phyloP scores from a whole-genome alignment of 92 coral and sea anemone species.

The Epizoanthus rinbou region DNA sequence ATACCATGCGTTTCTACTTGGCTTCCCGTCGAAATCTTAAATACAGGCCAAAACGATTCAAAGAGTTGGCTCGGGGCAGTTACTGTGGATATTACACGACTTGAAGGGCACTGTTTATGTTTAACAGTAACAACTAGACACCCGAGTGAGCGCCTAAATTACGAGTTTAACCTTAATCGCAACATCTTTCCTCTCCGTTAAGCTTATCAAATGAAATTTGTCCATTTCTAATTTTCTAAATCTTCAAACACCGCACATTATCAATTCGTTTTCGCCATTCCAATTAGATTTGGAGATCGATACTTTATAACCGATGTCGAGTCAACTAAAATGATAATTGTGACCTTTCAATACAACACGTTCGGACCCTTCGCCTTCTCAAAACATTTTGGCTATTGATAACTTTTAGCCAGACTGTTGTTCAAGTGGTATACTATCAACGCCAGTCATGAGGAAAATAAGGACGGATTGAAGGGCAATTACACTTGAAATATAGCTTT shows the following conservation, averaged over 20 bases:
- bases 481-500: slow-evolving; percentile 82
- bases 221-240: slow-evolving; percentile 28
- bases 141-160: slow-evolving; percentile 26
- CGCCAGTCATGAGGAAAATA: slow-evolving; percentile 72
- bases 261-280: slow-evolving; percentile 13
- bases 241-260: slow-evolving; percentile 27
- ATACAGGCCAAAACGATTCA: slow-evolving; percentile 42
- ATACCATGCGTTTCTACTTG: slow-evolving; percentile 40
- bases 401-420: slow-evolving; percentile 67
- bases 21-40: slow-evolving; percentile 43
- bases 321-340: background rate
- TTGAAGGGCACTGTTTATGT: background rate
- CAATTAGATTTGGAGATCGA: slow-evolving; percentile 4
- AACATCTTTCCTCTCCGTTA: background rate
- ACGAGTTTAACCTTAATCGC: slow-evolving; percentile 16
- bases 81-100: slow-evolving; percentile 17
- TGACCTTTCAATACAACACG: slow-evolving; percentile 16
- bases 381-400: slow-evolving; percentile 51
- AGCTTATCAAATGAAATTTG: slow-evolving; percentile 23
- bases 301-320: background rate
- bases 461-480: slow-evolving; percentile 71
- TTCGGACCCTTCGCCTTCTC: slow-evolving; percentile 1
- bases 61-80: slow-evolving; percentile 44
- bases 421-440: slow-evolving; percentile 61
- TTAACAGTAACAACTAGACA: slow-evolving; percentile 29